A percentile compares a stretch with the other conserved stretches of the same genome.
These are phyloP conservation scores for Rhamnusium bicolor DNA, from an alignment of 2,888 invertebrate species.

Conservation along the genomic window DNA sequence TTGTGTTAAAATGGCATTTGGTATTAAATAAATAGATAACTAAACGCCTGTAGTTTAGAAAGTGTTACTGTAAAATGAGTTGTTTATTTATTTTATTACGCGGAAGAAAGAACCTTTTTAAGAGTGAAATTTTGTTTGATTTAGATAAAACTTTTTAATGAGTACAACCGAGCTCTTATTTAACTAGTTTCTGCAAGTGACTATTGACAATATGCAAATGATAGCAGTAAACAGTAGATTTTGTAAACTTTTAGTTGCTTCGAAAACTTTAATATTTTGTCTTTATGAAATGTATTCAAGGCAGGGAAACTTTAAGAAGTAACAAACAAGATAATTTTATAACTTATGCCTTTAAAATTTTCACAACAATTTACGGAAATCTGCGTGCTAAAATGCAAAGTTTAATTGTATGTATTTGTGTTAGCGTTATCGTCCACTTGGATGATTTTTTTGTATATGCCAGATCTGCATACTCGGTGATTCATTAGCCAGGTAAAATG, in stretches of 20 bases:
- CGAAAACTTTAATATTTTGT: conserved; percentile 9
- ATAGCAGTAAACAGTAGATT: neutral
- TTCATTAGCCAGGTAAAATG: too few species aligned
- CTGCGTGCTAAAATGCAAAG: too few species aligned
- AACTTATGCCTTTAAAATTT: neutral
- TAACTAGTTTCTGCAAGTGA: conserved; percentile 7
- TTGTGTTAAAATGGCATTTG: too few species aligned
- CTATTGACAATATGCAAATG: conserved; percentile 29
- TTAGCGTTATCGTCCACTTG: too few species aligned
- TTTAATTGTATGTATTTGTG: too few species aligned
- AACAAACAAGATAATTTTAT: neutral
- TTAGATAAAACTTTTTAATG: conserved; percentile 29
- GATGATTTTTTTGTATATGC: too few species aligned
- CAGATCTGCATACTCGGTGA: too few species aligned
- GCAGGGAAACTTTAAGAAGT: neutral
- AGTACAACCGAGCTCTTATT: neutral
- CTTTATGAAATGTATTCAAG: conserved; percentile 1
- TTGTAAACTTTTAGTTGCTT: neutral
- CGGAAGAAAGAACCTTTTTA: neutral
- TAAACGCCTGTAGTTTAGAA: too few species aligned
- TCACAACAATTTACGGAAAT: too few species aligned
- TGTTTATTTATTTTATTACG: too few species aligned
- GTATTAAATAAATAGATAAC: too few species aligned
- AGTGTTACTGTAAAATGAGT: too few species aligned
- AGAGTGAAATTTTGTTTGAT: conserved; percentile 24